Conservation (phyloP, 2,888 invertebrate species). For the Theretra japonica region DNA sequence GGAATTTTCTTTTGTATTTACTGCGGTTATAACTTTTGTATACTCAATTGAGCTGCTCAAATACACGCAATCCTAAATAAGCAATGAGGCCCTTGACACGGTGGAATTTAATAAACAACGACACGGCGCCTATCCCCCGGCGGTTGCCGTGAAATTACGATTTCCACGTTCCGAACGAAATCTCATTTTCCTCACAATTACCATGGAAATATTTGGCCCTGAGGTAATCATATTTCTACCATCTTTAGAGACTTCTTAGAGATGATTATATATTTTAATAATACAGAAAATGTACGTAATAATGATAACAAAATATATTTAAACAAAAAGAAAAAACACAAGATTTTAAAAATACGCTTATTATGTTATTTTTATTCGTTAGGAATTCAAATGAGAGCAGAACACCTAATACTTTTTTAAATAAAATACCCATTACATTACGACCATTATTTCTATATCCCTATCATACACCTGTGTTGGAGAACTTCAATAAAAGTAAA, state of each 20-base stretch:
- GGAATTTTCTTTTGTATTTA: not conserved
- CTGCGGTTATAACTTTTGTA: not conserved
- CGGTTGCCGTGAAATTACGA: slow-evolving; percentile 19
- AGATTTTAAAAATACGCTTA: too few relatives aligned
- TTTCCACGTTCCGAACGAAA: slow-evolving; percentile 3
- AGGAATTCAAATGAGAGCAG: too few relatives aligned
- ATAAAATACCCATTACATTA: too few relatives aligned
- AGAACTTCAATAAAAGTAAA: too few relatives aligned
- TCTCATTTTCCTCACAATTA: slow-evolving; percentile 10
- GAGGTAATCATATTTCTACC: not conserved
- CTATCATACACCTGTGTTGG: too few relatives aligned
- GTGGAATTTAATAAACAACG: slow-evolving; percentile 19
- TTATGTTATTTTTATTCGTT: too few relatives aligned
- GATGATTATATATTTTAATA: too few relatives aligned
- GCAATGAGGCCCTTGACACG: not conserved
- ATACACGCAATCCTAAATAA: not conserved
- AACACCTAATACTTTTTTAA: too few relatives aligned
- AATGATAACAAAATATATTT: too few relatives aligned
- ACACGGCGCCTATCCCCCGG: not conserved
- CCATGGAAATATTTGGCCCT: not conserved
- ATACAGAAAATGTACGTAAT: too few relatives aligned
- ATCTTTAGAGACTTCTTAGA: not conserved
- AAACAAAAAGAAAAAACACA: too few relatives aligned
- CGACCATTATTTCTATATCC: too few relatives aligned
- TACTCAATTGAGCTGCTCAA: not conserved